Conservation (phyloP, 2,113 vertebrate genomes). For the Microcebus lehilahytsara region DNA sequence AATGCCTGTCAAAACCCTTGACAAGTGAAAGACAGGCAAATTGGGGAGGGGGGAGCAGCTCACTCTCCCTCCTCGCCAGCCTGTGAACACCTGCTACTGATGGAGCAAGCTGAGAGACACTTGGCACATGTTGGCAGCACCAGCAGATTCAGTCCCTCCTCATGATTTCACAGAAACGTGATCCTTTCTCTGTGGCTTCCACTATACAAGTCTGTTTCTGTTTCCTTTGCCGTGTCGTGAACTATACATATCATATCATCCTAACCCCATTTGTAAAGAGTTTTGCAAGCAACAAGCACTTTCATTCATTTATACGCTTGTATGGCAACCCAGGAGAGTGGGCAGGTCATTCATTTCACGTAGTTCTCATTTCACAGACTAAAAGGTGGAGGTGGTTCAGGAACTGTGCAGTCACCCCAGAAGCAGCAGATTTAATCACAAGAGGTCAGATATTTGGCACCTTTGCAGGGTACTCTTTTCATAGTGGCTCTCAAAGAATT, state of each 20-base stretch:
- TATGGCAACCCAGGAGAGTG: not conserved
- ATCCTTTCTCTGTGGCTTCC: not conserved
- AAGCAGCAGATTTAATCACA: not conserved
- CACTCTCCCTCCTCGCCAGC: not conserved
- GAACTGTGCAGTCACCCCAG: not conserved
- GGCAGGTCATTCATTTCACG: not conserved
- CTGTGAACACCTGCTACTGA: conserved; percentile 57
- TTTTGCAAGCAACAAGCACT: not conserved
- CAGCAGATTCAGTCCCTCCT: not conserved
- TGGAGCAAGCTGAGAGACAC: conserved; percentile 35
- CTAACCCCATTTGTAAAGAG: not conserved
- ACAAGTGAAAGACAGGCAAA: conserved; percentile 61
- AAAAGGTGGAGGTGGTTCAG: not conserved
- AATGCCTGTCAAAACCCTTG: conserved; percentile 62
- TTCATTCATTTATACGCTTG: not conserved
- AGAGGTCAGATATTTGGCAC: not conserved
- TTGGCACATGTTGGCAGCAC: conserved; percentile 40
- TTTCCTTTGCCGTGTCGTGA: not conserved
- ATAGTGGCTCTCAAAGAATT: not conserved
- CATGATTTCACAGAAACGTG: not conserved
- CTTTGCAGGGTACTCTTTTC: not conserved
- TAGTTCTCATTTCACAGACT: not conserved
- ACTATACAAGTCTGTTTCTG: not conserved
- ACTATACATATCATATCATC: not conserved
- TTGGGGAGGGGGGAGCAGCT: not conserved